These are phyloP conservation scores for Lagopus muta DNA, from an alignment of 2,113 vertebrate genomes.

Conservation along the genomic window DNA sequence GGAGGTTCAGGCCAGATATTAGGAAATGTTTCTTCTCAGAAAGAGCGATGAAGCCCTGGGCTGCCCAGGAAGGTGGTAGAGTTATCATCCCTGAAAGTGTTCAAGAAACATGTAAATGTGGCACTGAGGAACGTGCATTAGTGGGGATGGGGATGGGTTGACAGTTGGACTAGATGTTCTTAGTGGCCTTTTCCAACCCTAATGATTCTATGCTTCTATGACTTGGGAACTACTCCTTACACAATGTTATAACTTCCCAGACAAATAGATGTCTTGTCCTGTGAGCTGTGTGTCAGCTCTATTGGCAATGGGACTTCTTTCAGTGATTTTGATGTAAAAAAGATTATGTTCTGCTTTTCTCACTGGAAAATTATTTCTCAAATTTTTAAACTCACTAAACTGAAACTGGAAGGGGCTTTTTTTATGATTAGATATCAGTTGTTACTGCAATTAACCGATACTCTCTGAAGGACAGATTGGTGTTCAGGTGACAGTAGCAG, in stretches of 20 bases:
- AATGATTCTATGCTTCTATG: background rate
- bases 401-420: background rate
- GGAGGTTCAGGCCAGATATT: no score
- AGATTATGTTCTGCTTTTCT: background rate
- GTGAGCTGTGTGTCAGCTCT: background rate
- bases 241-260: background rate
- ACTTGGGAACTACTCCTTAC: background rate
- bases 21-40: no score
- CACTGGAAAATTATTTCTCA: background rate
- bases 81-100: no score
- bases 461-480: background rate
- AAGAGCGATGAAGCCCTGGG: no score
- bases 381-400: background rate
- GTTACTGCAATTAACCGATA: background rate
- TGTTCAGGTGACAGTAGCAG: background rate
- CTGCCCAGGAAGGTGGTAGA: no score
- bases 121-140: no score
- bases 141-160: no score
- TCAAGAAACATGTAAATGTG: no score
- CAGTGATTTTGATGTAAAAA: background rate
- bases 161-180: no score
- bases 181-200: no score
- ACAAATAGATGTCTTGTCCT: background rate
- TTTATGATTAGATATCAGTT: background rate
- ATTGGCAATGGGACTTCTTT: background rate